Percentiles rank a stretch among this genome's conserved stretches.
phyloP scores from a whole-genome alignment of 1,140 invertebrate species.

The Heterodera schachtii region DNA sequence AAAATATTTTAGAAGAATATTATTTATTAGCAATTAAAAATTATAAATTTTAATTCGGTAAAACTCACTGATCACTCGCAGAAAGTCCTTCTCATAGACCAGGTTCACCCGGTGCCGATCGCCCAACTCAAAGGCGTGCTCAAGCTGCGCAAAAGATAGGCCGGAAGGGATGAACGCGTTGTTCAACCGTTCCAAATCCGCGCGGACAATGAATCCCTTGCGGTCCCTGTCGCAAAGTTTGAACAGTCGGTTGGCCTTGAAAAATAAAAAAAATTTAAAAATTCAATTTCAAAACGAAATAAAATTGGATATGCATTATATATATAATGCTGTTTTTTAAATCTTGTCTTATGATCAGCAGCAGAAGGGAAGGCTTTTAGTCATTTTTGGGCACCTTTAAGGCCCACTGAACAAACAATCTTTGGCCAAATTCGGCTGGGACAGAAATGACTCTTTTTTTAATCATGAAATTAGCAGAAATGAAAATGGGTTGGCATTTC shows the following conservation, averaged over 20 bases:
- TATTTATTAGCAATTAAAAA: background rate
- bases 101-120: slow-evolving; percentile 38
- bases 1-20: background rate
- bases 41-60: background rate
- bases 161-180: slow-evolving; percentile 34
- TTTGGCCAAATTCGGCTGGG: no score
- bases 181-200: slow-evolving; percentile 36
- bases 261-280: background rate
- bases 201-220: slow-evolving; percentile 53
- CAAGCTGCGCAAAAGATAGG: slow-evolving; percentile 40
- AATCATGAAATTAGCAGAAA: no score
- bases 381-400: no score
- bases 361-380: no score
- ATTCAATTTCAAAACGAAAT: no score
- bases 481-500: no score
- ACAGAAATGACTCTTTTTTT: no score
- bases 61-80: slow-evolving; percentile 50
- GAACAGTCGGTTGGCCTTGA: slow-evolving; percentile 50
- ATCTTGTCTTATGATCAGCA: no score
- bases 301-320: no score
- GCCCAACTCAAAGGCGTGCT: slow-evolving; percentile 41
- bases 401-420: no score
- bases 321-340: no score
- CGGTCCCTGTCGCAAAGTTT: slow-evolving; percentile 48
- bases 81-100: slow-evolving; percentile 45